Evolutionary conservation across 2,888 invertebrate genomes (phyloP), one percentile per base, ranked within the genome.

Genomic region (Netelia fuscicornis): DNA sequence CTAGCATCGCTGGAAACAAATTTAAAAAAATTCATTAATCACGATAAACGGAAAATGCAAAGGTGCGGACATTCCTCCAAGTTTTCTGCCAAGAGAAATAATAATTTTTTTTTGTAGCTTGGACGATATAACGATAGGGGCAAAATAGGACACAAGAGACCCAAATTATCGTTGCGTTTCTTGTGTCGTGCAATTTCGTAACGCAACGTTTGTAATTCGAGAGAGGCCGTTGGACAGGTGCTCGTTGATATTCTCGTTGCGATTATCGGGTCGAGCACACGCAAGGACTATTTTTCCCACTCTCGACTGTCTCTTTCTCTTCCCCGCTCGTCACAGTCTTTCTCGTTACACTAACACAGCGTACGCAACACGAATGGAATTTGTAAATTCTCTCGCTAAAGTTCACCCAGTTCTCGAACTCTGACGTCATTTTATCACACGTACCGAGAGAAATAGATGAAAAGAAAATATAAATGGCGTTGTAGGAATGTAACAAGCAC

Each of bases 211-310:
- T 86, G 90, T 89, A 90, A 91, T 88, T 88, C 88, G 87, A 88
- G 90, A 89, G 89, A 2, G 37, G 2, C 52, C 82, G 87, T 74
- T 86, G 85, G 44, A 56, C 70, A 83, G 87, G 86, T 78, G 86
- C 87, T 91, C 90, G 89, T 91, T 91, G 91, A 90, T 91, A 91
- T 91, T 91, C 91, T 62, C 85, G 13, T 10, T 56, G 88, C 83
- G 88, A 88, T 88, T 89, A 87, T 89, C 89, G 76, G 89, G 86
- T 83, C 87, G 80, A 86, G 84, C 60, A 48, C 76, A 17, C 74
- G 75, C 44, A 42, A 52, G 30, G 58, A 75, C 58, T 64, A 86
- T 86, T 81, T 80, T 86, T 75, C 20, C 52, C 13, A 5, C 62
- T 30, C 42, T 52, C 20, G 23, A 5, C 13, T 9, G 2, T 44